Evolutionary conservation across 2,797 vertebrate species (phyloP).

Genomic region (Myotis myotis): DNA sequence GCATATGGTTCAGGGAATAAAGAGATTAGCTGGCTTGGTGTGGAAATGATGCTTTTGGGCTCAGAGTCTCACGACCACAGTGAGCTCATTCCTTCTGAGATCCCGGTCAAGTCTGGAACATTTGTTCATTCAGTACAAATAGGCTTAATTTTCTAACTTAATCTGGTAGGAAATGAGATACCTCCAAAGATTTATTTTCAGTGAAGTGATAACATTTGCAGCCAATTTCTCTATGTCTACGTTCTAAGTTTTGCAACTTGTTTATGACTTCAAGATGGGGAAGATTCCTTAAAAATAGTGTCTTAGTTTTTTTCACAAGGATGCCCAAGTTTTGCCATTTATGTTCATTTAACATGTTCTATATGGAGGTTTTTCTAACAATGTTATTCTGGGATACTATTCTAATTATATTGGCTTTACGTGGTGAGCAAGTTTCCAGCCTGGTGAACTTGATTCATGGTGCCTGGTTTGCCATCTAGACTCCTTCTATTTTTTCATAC

Average conservation of each 20-base stretch:
- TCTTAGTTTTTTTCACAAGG: background rate
- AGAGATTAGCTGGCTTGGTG: background rate
- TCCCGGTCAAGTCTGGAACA: background rate
- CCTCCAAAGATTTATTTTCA: background rate
- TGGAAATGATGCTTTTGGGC: background rate
- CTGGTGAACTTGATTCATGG: background rate
- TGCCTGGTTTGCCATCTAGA: background rate
- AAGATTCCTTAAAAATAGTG: background rate
- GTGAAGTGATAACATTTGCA: background rate
- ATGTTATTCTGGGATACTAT: background rate
- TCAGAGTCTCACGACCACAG: background rate
- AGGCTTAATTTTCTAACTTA: background rate
- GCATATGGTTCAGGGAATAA: background rate
- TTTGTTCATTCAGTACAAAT: background rate
- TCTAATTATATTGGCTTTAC: background rate
- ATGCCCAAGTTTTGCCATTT: background rate
- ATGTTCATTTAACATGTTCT: background rate
- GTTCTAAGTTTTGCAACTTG: background rate
- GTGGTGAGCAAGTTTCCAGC: background rate
- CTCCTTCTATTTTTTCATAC: no score
- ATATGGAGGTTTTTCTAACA: background rate
- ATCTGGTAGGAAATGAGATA: background rate
- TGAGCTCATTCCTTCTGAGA: background rate
- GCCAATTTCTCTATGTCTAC: background rate
- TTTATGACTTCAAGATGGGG: background rate